Percentiles rank a stretch among this genome's conserved stretches.
These are phyloP conservation scores for Stegastes partitus DNA, from an alignment of 2,113 vertebrate species.

Conservation along the genomic window DNA sequence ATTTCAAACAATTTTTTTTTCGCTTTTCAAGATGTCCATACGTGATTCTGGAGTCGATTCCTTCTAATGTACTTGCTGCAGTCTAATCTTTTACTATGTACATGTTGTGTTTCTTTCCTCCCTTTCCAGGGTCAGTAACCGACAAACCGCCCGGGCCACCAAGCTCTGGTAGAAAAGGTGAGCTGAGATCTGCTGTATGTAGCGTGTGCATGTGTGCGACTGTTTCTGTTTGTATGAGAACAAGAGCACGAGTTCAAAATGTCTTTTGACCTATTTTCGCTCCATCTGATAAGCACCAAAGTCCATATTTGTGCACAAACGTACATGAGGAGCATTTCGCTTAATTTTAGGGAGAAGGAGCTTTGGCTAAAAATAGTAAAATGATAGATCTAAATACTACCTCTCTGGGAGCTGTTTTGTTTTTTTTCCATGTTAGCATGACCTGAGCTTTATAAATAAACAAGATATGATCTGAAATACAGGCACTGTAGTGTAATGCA, in stretches of 20 bases:
- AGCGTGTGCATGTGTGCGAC: slow-evolving; percentile 50
- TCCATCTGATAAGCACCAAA: slow-evolving; percentile 40
- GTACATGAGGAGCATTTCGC: neutral
- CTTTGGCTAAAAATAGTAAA: slow-evolving; percentile 11
- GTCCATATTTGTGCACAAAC: slow-evolving; percentile 61
- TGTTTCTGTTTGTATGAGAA: slow-evolving; percentile 29
- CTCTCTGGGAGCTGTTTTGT: no score
- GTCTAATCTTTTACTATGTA: slow-evolving; percentile 32
- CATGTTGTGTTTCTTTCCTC: slow-evolving; percentile 31
- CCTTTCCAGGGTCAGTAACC: slow-evolving; percentile 92
- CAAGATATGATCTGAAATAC: neutral
- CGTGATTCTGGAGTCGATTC: neutral
- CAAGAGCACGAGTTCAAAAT: slow-evolving; percentile 27
- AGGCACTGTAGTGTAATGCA: neutral
- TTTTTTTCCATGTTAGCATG: neutral
- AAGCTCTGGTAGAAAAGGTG: slow-evolving; percentile 97
- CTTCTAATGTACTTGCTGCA: neutral
- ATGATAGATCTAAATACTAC: neutral
- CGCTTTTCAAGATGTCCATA: neutral
- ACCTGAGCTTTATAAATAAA: neutral
- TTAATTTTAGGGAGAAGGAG: neutral
- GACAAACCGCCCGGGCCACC: slow-evolving; percentile 93
- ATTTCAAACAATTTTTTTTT: no score
- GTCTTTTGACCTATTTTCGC: slow-evolving; percentile 44
- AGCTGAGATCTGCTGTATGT: slow-evolving; percentile 87